phyloP scores from a whole-genome alignment of 2,888 invertebrate species.

The Diachrysia chrysitis region DNA sequence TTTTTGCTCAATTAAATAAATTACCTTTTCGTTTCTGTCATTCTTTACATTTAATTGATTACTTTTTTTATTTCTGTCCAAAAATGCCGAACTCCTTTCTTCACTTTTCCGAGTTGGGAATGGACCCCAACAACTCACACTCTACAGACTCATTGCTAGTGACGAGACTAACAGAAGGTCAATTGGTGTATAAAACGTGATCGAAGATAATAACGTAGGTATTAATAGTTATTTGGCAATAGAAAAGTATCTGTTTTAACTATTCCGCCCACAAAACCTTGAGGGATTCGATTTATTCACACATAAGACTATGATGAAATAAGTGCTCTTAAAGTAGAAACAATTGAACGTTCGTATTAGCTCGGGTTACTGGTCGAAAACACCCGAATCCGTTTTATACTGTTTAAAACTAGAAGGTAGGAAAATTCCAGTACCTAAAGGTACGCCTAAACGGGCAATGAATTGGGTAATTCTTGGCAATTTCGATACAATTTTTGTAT shows the following conservation, averaged over 20 bases:
- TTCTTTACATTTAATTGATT: no score
- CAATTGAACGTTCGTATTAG: constrained; percentile 35
- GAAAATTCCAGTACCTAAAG: no score
- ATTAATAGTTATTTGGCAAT: constrained; percentile 10
- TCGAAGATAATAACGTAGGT: constrained; percentile 7
- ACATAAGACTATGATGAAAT: constrained; percentile 35
- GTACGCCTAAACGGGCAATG: no score
- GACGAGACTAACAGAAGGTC: background rate
- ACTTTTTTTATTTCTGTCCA: no score
- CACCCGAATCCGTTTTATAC: background rate
- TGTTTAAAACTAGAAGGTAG: background rate
- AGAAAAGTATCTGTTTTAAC: constrained; percentile 11
- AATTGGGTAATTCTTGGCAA: no score
- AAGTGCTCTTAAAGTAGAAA: constrained; percentile 19
- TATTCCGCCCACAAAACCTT: constrained; percentile 22
- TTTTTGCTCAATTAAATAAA: no score
- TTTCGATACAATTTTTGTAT: no score
- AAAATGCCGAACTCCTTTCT: no score
- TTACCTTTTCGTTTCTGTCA: no score
- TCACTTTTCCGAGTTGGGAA: background rate
- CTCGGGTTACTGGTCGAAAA: background rate
- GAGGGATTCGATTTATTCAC: constrained; percentile 27
- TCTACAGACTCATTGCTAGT: background rate
- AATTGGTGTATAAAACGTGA: background rate
- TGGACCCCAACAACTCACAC: background rate